Evolutionary conservation across 53 echinoderm and acorn worm genomes (phyloP).

Genomic region (Zoroaster sp.): DNA sequence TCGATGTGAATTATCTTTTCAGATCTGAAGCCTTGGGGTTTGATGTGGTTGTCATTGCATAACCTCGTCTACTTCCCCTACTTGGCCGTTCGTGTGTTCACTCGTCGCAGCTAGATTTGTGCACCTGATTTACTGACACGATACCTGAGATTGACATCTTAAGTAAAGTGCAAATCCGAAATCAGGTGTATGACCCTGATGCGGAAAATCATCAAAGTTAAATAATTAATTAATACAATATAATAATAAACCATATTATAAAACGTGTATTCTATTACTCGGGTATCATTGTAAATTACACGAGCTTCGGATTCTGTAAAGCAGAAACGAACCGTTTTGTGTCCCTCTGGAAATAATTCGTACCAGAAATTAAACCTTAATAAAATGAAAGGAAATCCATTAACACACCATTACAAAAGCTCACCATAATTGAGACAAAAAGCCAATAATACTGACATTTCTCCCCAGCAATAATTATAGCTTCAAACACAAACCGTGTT

Average conservation of each 20-base stretch:
- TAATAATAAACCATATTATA: too few species aligned
- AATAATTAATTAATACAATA: too few species aligned
- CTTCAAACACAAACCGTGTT: background rate
- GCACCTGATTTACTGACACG: background rate
- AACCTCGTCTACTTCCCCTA: background rate
- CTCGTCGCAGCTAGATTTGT: background rate
- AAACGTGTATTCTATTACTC: too few species aligned
- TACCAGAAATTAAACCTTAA: background rate
- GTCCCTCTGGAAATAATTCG: background rate
- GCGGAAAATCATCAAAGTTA: too few species aligned
- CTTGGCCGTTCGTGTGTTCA: background rate
- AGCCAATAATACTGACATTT: background rate
- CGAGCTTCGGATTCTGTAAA: too few species aligned
- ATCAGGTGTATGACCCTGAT: background rate
- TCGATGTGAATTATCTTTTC: background rate
- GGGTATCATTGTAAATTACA: too few species aligned
- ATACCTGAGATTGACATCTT: background rate
- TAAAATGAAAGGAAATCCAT: background rate
- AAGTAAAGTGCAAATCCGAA: background rate
- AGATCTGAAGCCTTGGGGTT: background rate
- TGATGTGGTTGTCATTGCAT: background rate
- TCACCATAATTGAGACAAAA: constrained; percentile 28
- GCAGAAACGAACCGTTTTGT: too few species aligned
- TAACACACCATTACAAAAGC: background rate
- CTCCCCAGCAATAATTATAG: too few species aligned